Evolutionary conservation across 2,797 vertebrate species (phyloP).

Genomic region (Sphenodon punctatus): DNA sequence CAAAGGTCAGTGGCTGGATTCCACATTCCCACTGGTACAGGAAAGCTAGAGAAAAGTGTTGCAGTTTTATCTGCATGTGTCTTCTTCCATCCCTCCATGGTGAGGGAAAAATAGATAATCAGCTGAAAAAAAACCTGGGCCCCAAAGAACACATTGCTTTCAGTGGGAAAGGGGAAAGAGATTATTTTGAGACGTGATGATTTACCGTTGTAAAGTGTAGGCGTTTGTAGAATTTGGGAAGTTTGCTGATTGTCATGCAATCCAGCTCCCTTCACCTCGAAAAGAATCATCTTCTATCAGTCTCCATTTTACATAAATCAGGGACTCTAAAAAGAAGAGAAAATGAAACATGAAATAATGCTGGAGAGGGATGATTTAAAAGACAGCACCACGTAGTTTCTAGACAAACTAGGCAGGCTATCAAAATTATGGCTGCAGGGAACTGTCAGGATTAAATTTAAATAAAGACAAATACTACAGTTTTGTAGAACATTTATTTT

Average conservation of each 20-base stretch:
- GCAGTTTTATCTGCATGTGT: too few relatives aligned
- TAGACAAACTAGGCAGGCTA: neutral
- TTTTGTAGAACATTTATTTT: neutral
- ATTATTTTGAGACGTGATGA: neutral
- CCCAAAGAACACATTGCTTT: neutral
- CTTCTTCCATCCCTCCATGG: too few relatives aligned
- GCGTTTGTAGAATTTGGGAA: neutral
- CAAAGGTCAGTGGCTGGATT: neutral
- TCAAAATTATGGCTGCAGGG: slow-evolving; percentile 4
- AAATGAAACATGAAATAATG: neutral
- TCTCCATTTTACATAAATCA: neutral
- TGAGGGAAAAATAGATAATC: neutral
- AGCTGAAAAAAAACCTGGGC: too few relatives aligned
- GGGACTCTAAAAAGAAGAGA: neutral
- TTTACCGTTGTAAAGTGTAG: neutral
- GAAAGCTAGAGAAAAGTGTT: too few relatives aligned
- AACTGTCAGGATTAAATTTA: neutral
- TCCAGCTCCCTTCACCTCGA: neutral
- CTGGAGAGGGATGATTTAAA: neutral
- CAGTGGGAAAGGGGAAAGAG: neutral
- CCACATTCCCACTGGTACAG: neutral
- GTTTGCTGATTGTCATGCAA: neutral
- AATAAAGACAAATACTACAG: neutral
- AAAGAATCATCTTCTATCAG: neutral
- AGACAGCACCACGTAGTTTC: neutral